Evolutionary conservation across 2,797 vertebrate species (phyloP), one percentile per base, ranked within the genome.

Genomic region (Peromyscus eremicus): DNA sequence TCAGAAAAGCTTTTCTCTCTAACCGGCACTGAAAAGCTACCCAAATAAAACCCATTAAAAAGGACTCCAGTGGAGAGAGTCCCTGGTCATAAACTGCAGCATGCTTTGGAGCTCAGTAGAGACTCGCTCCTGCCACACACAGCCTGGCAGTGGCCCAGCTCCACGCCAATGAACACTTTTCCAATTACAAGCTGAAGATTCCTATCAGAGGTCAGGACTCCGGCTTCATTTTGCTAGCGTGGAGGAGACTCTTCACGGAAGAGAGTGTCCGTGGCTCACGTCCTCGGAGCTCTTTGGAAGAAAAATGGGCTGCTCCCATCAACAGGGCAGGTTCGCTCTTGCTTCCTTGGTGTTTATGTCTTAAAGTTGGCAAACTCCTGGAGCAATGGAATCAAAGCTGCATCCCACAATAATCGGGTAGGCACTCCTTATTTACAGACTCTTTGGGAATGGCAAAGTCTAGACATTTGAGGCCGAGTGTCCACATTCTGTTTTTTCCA

Each of bases 31-130:
- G 97, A 97, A 98, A 98, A 0, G 55, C 97, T 98, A 97, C 94
- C 98, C 97, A 98, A 98, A 98, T 98, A 98, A 98, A 98, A 97
- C 93, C 98, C 98, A 98, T 98, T 98, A 98, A 98, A 98, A 98
- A 98, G 98, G 98, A 98, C 97, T 98, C 92, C 97, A 97, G 92
- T 92, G 98, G 98, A 98, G 97, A 98, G 96, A 97, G 98, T 98
- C 95, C 97, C 97, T 98, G 93, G 93, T 98, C 97, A 97, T 99
- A 98, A 98, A 98, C 98, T 81, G 89, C 97, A 92, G 97, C 98
- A 98, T 97, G 98, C 97, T 98, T 94, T 98, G 97, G 98, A 98
- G 97, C 98, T 98, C 97, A 95, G 97, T 84, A 87, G 97, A 98
- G 98, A 98, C 98, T 98, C 98, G 95, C 98, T 97, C 98, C 97